A percentile compares a stretch with the other conserved stretches of the same genome.
phyloP scores from a whole-genome alignment of 2,113 vertebrate species.

The Hippolais icterina region DNA sequence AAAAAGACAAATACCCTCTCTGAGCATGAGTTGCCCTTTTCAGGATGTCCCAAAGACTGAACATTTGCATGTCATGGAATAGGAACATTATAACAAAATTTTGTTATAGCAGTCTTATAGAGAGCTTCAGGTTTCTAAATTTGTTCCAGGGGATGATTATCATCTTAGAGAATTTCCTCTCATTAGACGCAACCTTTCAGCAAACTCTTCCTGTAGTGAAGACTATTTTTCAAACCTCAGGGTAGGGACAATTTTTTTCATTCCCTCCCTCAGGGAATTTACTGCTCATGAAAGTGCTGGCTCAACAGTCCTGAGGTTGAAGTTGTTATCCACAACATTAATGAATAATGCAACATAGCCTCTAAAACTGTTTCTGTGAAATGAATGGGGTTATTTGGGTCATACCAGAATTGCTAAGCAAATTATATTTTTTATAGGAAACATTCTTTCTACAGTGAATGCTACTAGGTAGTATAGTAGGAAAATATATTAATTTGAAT shows the following conservation, averaged over 20 bases:
- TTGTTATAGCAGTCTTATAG: background rate
- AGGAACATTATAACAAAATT: background rate
- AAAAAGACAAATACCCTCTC: background rate
- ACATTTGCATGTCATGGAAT: background rate
- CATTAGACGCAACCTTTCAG: background rate
- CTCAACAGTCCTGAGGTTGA: slow-evolving; percentile 40
- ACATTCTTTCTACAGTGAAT: background rate
- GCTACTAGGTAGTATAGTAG: slow-evolving; percentile 18
- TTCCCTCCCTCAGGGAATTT: slow-evolving; percentile 13
- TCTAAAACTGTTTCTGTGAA: slow-evolving; percentile 59
- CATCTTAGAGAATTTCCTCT: background rate
- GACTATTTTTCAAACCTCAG: slow-evolving; percentile 31
- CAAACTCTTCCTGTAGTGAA: background rate
- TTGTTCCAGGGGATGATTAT: background rate
- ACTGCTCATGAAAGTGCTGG: slow-evolving; percentile 29
- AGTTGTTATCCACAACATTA: slow-evolving; percentile 56
- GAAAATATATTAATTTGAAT: slow-evolving; percentile 33
- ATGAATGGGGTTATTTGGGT: slow-evolving; percentile 69
- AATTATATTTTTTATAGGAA: slow-evolving; percentile 59
- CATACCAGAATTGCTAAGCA: slow-evolving; percentile 42
- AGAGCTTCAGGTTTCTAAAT: background rate
- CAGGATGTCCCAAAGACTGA: background rate
- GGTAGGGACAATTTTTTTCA: background rate
- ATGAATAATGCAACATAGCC: slow-evolving; percentile 58
- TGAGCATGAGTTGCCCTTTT: background rate